Base-by-base conservation (phyloP, 2,797 vertebrate species). In the Microhierax caerulescens region DNA sequence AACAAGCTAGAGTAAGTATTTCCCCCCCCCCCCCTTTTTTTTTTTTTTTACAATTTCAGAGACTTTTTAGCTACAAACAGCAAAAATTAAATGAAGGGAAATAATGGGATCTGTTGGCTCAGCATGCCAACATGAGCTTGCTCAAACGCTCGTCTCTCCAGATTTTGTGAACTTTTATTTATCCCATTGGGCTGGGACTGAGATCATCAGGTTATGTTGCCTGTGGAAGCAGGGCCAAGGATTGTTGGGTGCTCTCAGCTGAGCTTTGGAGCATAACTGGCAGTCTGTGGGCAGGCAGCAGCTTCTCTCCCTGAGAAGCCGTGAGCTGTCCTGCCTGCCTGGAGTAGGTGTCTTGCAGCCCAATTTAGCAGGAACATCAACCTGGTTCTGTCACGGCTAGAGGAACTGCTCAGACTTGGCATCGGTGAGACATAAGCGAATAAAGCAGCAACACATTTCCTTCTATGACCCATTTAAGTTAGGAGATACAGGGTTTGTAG, bases 381-480 rank as follows among this genome's bases (percentile, higher is more conserved):
- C 80, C 27, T 54, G 41, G 5, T 17, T 86, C 69, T 81, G 41
- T 80, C 27, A 1, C 0, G 30, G 37, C 59, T 80, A 19, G 48
- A 54, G 69, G 48, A 76, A 69, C 69, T 64, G 59, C 68, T 85
- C 47, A 32, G 37, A 9, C 0, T 1, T 10, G 25, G 16, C 23
- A 11, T 17, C 0, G 0, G 23, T 20, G 47, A 78, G 65, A 8
- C 8, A 2, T 4, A 14, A 0, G 0, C 16, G 45, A 74, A 17
- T 37, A 43, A 43, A 54, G 16, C 6, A 36, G 22, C 37, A 53
- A 47, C 17, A 2, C 6, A 0, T 27, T 51, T 79, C 36, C 30
- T 56, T 60, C 77, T 23, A 5, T 67, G 28, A 2, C 25, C 36
- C 28, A 4, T 36, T 64, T 39, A 17, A 23, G 28, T 39, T 5